Evolutionary conservation across 2,888 invertebrate genomes (phyloP), one percentile per base, ranked within the genome.

Genomic region (Salticus scenicus): DNA sequence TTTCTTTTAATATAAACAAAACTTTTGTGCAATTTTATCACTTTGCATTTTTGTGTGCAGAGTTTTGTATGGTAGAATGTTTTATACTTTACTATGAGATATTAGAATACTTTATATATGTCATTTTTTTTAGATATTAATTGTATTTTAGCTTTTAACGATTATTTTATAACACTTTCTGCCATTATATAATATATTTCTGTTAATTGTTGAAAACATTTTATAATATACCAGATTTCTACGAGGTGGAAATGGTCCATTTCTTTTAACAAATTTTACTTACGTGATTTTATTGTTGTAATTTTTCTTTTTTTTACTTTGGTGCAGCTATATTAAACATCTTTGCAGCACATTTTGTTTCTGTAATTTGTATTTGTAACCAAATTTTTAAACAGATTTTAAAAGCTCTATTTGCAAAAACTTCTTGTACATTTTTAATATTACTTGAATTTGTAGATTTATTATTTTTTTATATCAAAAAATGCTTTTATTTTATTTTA

Each of bases 51-150:
- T 67, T 37, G 37, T 67, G 73, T 74, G 28, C 37, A 67, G 20
- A 10, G 28, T 82, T 82, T 82, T 82, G 75, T 82, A 82, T 31
- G 70, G 75, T 82, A 75, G 75, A 20, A 63, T 82, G 71, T 82
- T 82, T 82, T 82, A 63, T 82, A 82, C 75, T 75, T 82, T 82
- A 75, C 70, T 82, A 64, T 75, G 20, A 82, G 70, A 63, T 82
- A 75, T 75, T 82, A 82, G 81, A 70, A 75, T 82, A 73, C 74
- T 80, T 80, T 80, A 80, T n/a, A n/a, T 74, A 80, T 73, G 57
- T 73, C 73, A 57, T 64, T 78, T 72, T n/a, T n/a, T 67, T 37
- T 74, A 80, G 80, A 80, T 74, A 71, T 79, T 71, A 42, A 78
- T 78, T 80, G 80, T 80, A 80, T 69, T 80, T n/a, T 74, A 80